Conservation (phyloP, 2,888 invertebrate genomes). For the Cryptops parisi region DNA sequence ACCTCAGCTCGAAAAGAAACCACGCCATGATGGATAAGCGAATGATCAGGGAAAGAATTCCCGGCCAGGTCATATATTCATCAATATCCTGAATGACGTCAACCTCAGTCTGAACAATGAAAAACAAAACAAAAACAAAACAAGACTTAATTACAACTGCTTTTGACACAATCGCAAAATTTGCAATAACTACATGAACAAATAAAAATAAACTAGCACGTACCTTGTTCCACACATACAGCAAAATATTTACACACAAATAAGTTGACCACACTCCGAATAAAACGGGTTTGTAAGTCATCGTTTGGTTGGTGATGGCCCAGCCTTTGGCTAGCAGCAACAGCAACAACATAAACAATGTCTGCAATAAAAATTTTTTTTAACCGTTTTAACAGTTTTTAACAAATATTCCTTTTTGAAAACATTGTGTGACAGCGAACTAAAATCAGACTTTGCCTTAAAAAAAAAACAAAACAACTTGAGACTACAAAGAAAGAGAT, state of each 20-base stretch:
- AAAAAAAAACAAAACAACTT: conserved; percentile 34
- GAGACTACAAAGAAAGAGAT: conserved; percentile 25
- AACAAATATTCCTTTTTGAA: no score
- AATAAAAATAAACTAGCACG: conserved; percentile 30
- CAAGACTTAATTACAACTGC: not conserved
- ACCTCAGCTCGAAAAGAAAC: conserved; percentile 60
- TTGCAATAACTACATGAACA: not conserved
- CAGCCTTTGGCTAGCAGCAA: conserved; percentile 90
- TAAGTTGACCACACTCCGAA: conserved; percentile 84
- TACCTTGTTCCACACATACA: conserved; percentile 95
- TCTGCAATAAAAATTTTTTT: no score
- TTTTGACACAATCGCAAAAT: not conserved
- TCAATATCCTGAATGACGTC: conserved; percentile 92
- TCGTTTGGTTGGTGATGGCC: conserved; percentile 81
- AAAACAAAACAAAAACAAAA: not conserved
- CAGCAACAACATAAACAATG: conserved; percentile 82
- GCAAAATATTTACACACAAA: conserved; percentile 73
- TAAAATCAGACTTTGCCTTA: not conserved
- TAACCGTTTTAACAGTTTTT: no score
- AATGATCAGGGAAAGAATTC: conserved; percentile 80
- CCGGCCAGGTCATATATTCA: conserved; percentile 96
- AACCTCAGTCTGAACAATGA: conserved; percentile 64
- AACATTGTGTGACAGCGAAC: no score
- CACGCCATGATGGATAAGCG: conserved; percentile 73
- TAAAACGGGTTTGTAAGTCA: conserved; percentile 69